These are phyloP conservation scores for Diadema setosum DNA, from an alignment of 35 echinoderm and acorn worm species.

Conservation along the genomic window DNA sequence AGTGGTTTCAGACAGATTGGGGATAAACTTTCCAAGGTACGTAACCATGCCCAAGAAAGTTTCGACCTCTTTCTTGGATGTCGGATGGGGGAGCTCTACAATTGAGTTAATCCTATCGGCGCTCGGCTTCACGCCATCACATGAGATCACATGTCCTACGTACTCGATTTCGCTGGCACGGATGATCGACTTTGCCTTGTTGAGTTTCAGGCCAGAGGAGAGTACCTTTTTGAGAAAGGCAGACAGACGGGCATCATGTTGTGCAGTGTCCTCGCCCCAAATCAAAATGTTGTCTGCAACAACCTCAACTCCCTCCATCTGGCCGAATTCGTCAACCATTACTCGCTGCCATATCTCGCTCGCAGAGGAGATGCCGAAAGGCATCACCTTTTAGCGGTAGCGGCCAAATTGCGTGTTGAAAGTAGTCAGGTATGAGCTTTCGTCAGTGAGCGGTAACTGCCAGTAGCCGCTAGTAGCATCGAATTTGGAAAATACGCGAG, in stretches of 20 bases:
- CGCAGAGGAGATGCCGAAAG: background rate
- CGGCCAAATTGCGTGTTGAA: background rate
- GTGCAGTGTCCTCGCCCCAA: background rate
- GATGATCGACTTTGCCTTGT: constrained; percentile 52
- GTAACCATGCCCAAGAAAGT: constrained; percentile 46
- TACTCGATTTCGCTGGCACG: constrained; percentile 35
- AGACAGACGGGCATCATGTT: background rate
- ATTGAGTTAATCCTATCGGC: constrained; percentile 43
- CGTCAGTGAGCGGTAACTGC: background rate
- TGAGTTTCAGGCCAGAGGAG: constrained; percentile 33
- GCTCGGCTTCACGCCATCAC: constrained; percentile 44
- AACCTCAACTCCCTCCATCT: background rate
- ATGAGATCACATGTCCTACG: constrained; percentile 63
- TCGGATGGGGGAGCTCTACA: constrained; percentile 47
- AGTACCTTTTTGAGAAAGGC: background rate
- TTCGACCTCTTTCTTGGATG: background rate
- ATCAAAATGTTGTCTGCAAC: constrained; percentile 34
- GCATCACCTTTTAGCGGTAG: background rate
- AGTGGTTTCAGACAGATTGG: constrained; percentile 33
- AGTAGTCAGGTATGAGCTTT: background rate
- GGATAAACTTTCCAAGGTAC: constrained; percentile 67
- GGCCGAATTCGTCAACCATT: background rate
- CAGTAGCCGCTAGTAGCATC: constrained; percentile 33
- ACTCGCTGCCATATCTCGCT: background rate
- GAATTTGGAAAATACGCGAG: background rate